These are phyloP conservation scores for Drosophila stalkeri DNA, from an alignment of 2,888 invertebrate species.

Conservation along the genomic window DNA sequence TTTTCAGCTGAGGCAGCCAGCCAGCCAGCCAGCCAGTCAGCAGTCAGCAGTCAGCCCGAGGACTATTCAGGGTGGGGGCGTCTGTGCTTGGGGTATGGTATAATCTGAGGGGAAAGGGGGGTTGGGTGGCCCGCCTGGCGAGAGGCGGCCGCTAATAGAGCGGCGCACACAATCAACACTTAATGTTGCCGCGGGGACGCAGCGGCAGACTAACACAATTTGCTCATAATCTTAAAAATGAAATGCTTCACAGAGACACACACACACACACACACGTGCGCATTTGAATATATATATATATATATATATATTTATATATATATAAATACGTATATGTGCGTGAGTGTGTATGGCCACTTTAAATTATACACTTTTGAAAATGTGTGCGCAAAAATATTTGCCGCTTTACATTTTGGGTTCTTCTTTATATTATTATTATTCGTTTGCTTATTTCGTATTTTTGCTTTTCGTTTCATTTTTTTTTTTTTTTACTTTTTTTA, in stretches of 20 bases:
- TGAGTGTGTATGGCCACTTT: constrained; percentile 50
- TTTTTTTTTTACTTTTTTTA: constrained; percentile 17
- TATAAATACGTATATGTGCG: background rate
- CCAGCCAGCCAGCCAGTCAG: constrained; percentile 52
- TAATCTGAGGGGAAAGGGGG: background rate
- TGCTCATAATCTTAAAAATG: constrained; percentile 76
- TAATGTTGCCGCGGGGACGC: constrained; percentile 76
- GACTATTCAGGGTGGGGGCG: constrained; percentile 23
- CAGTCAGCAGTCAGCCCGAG: constrained; percentile 23
- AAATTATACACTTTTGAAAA: constrained; percentile 55
- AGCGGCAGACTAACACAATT: constrained; percentile 72
- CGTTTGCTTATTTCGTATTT: constrained; percentile 21
- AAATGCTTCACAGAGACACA: constrained; percentile 55
- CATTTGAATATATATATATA: constrained; percentile 19
- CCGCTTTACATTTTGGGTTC: constrained; percentile 68
- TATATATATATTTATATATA: constrained; percentile 2
- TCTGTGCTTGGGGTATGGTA: background rate
- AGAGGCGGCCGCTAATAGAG: constrained; percentile 74
- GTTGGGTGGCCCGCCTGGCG: constrained; percentile 27
- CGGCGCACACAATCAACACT: constrained; percentile 80
- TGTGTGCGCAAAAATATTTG: constrained; percentile 60
- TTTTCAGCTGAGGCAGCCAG: constrained; percentile 56
- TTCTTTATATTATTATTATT: constrained; percentile 39
- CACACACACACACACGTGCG: constrained; percentile 18
- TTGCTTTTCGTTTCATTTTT: constrained; percentile 15